Percentiles rank a stretch among this genome's conserved stretches.
Evolutionary conservation across 2,113 vertebrate genomes (phyloP).

Genomic region (Strigops habroptila): DNA sequence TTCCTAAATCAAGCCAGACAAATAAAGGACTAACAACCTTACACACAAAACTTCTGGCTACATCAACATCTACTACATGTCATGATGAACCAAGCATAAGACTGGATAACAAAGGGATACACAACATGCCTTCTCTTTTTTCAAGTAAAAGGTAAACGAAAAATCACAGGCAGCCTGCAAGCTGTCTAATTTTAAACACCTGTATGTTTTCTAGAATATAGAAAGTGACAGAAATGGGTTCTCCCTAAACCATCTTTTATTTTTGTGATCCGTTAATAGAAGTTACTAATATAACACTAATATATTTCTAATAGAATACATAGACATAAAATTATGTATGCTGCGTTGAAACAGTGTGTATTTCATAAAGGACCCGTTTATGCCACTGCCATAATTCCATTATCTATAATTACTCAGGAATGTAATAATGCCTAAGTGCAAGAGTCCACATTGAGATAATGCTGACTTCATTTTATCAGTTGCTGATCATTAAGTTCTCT

Average conservation of each 20-base stretch:
- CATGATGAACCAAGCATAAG: background rate
- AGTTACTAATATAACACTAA: background rate
- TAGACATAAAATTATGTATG: background rate
- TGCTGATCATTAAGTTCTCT: background rate
- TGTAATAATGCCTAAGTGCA: background rate
- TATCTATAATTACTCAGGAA: background rate
- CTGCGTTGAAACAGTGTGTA: background rate
- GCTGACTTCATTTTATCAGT: background rate
- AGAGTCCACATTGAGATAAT: background rate
- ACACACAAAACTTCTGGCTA: background rate
- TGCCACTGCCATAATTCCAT: background rate
- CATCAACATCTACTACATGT: background rate
- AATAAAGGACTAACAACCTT: background rate
- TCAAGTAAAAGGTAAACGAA: background rate
- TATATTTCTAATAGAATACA: background rate
- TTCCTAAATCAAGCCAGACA: background rate
- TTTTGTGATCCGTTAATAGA: background rate
- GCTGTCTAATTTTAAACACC: background rate
- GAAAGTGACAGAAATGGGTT: background rate
- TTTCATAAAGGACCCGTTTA: background rate
- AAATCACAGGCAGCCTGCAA: background rate
- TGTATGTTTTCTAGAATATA: background rate
- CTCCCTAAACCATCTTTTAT: background rate
- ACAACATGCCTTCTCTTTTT: background rate
- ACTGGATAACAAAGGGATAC: background rate